phyloP scores from a whole-genome alignment of 2,888 invertebrate genomes.

The Chymomyza procnemis region DNA sequence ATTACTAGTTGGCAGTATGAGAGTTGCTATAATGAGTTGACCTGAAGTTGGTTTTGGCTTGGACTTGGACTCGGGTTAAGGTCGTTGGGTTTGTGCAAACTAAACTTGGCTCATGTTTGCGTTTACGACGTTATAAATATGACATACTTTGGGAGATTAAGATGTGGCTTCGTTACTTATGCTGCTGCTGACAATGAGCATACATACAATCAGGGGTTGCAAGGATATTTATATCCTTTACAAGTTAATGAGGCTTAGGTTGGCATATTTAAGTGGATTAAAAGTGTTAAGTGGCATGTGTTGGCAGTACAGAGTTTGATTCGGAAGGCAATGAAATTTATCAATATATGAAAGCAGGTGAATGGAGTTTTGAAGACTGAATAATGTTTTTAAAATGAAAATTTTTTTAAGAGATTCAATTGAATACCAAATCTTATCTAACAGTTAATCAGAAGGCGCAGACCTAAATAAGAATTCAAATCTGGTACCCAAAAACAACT shows the following conservation, averaged over 20 bases:
- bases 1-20: not conserved
- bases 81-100: slow-evolving; percentile 29
- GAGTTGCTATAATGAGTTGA: slow-evolving; percentile 26
- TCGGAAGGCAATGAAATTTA: not conserved
- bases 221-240: not conserved
- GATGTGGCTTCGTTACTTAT: not conserved
- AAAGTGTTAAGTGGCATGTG: not conserved
- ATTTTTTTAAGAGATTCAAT: too few relatives aligned
- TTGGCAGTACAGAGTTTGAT: not conserved
- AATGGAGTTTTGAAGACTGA: too few relatives aligned
- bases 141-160: not conserved
- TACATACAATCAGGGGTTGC: not conserved
- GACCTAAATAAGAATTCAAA: too few relatives aligned
- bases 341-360: not conserved
- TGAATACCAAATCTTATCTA: too few relatives aligned
- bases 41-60: slow-evolving; percentile 18
- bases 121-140: not conserved
- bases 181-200: not conserved
- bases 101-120: slow-evolving; percentile 24
- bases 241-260: not conserved
- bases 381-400: too few relatives aligned
- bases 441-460: too few relatives aligned
- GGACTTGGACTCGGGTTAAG: slow-evolving; percentile 19
- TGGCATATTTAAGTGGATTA: not conserved
- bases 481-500: too few relatives aligned